Base-by-base conservation (phyloP, 2,113 vertebrate species). In the Pachypanchax playfairii region DNA sequence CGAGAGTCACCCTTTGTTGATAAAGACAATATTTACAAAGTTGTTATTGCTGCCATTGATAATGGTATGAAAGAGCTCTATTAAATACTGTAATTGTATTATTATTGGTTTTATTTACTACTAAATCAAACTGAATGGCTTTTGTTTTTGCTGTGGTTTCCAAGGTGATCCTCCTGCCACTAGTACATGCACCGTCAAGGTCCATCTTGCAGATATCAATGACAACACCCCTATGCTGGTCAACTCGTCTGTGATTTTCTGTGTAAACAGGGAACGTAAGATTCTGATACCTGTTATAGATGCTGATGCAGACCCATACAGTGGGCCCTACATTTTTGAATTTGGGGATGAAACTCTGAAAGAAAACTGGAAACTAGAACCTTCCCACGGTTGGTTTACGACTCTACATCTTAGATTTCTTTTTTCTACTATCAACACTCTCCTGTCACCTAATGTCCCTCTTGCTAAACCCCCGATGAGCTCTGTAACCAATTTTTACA, bases 171-270 rank as follows among this genome's bases (percentile, higher is more conserved):
- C 92, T 4, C 87, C 80, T 0, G 83, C 60, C 38, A 94, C 92
- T 0, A 87, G 87, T 0, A 93, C 90, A 0, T 79, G 85, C 41
- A 93, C 89, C 1, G 21, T 95, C 42, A 13, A 39, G 14, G 36
- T 96, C 35, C 78, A 92, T 63, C 69, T 95, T n/a, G 41, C 49
- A 1, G 94, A 95, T 29, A 0, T 83, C 38, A 94, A 89, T 14
- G 93, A 94, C 84, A 85, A 90, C 1, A 14, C 0, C 0, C 94
- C 93, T 0, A 0, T 5, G 0, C 83, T 95, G 65, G 9, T 20
- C 3, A 76, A 56, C 17, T 80, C 72, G 0, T 53, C 1, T 8
- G 0, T 74, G 38, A 50, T 88, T 7, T 4, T 92, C 54, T 97
- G 94, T 36, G 80, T 55, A 25, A 83, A 91, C 63, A 79, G 70